A percentile compares a stretch with the other conserved stretches of the same genome.
Conservation (phyloP, 2,888 invertebrate species). For the Amiota minor region DNA sequence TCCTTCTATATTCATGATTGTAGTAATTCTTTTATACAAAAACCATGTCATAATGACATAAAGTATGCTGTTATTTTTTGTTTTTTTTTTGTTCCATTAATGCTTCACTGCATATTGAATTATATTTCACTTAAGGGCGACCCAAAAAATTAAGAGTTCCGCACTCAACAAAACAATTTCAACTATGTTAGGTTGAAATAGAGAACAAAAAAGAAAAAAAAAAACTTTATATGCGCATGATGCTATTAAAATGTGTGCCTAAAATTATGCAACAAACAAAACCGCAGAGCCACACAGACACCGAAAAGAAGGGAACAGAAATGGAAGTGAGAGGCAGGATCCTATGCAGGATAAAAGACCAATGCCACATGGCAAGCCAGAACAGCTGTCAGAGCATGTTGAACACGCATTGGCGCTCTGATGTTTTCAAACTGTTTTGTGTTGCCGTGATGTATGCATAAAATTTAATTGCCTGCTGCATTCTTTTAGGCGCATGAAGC, state of each 20-base stretch:
- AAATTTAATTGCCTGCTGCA: slow-evolving; percentile 42
- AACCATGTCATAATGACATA: no score
- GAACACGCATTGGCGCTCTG: neutral
- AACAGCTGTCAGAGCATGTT: slow-evolving; percentile 22
- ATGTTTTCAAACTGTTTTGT: neutral
- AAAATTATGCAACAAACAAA: slow-evolving; percentile 26
- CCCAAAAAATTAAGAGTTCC: no score
- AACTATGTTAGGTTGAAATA: no score
- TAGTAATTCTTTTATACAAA: no score
- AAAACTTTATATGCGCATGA: neutral
- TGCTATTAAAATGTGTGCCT: slow-evolving; percentile 13
- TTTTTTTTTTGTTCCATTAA: no score
- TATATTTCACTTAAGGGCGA: no score
- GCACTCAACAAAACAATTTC: no score
- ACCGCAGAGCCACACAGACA: neutral
- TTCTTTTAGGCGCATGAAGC: slow-evolving; percentile 51
- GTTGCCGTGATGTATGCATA: slow-evolving; percentile 23
- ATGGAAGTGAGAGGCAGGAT: neutral
- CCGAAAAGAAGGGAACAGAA: neutral
- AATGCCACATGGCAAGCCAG: slow-evolving; percentile 15
- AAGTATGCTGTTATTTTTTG: no score
- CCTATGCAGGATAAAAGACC: neutral
- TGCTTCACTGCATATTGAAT: no score
- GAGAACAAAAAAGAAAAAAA: neutral
- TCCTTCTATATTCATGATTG: no score